phyloP scores from a whole-genome alignment of 2,797 vertebrate genomes.

The Tragelaphus oryx region DNA sequence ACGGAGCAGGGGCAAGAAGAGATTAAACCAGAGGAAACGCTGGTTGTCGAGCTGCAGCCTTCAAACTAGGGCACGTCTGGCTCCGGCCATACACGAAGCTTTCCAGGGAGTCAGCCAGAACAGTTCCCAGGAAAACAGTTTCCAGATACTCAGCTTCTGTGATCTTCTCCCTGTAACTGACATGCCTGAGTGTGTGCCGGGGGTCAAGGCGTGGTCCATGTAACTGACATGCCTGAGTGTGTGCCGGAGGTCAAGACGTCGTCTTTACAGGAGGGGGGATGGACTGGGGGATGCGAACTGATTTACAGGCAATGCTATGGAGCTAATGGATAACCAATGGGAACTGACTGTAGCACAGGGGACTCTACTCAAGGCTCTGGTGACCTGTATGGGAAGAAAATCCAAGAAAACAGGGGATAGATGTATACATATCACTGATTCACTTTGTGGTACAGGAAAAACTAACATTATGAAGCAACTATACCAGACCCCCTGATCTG shows the following conservation, averaged over 20 bases:
- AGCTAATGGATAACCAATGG: rapidly evolving
- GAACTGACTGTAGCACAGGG: not conserved
- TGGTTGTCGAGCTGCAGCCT: rapidly evolving
- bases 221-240: not conserved
- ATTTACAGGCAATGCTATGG: rapidly evolving
- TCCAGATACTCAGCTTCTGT: not conserved
- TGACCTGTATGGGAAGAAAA: not conserved
- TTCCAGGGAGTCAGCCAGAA: not conserved
- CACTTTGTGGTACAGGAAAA: not conserved
- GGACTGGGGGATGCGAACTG: not conserved
- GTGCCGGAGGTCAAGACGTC: not conserved
- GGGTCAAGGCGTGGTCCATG: not conserved
- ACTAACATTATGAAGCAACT: not conserved
- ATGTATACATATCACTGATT: rapidly evolving
- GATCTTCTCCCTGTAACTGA: not conserved
- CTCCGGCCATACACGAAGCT: rapidly evolving
- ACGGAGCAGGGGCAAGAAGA: not conserved
- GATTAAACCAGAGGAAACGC: not conserved
- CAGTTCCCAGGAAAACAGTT: not conserved
- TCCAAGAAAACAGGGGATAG: not conserved
- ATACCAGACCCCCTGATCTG: too few species aligned
- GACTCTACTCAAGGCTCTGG: not conserved
- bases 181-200: not conserved
- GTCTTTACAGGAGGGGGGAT: not conserved
- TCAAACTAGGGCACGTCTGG: rapidly evolving